phyloP scores from a whole-genome alignment of 2,113 vertebrate genomes.

The Leucoraja erinaceus region DNA sequence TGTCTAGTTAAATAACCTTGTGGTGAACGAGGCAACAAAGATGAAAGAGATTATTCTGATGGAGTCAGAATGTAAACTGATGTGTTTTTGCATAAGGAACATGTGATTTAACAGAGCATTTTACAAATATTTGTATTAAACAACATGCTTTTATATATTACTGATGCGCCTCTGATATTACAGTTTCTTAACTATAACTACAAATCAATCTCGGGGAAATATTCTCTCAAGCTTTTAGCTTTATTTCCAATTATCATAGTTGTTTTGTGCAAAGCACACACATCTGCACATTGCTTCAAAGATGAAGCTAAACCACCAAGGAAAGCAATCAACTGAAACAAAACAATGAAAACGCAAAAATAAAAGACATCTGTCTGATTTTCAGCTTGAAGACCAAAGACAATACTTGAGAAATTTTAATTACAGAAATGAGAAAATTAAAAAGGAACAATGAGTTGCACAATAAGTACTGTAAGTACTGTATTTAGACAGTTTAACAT shows the following conservation, averaged over 20 bases:
- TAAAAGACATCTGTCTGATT: neutral
- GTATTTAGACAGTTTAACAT: neutral
- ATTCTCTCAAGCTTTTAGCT: neutral
- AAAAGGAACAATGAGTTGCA: neutral
- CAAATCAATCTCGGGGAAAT: neutral
- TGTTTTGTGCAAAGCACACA: slow-evolving; percentile 5
- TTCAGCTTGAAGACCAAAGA: neutral
- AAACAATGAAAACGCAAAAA: neutral
- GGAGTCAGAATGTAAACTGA: neutral
- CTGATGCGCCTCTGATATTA: neutral
- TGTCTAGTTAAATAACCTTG: neutral
- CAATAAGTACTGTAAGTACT: neutral
- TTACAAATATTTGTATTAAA: neutral
- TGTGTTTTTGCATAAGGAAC: neutral
- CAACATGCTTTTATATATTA: no score
- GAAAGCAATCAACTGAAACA: slow-evolving; percentile 14
- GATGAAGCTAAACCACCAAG: neutral
- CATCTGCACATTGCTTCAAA: slow-evolving; percentile 1
- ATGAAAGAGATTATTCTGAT: slow-evolving; percentile 16
- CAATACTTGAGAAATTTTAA: slow-evolving; percentile 2
- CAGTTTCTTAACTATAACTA: no score
- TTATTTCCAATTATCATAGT: slow-evolving; percentile 2
- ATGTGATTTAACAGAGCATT: neutral
- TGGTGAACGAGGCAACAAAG: neutral
- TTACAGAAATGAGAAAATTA: neutral